Base-by-base conservation (phyloP, 1,140 invertebrate species). In the Cylas formicarius region DNA sequence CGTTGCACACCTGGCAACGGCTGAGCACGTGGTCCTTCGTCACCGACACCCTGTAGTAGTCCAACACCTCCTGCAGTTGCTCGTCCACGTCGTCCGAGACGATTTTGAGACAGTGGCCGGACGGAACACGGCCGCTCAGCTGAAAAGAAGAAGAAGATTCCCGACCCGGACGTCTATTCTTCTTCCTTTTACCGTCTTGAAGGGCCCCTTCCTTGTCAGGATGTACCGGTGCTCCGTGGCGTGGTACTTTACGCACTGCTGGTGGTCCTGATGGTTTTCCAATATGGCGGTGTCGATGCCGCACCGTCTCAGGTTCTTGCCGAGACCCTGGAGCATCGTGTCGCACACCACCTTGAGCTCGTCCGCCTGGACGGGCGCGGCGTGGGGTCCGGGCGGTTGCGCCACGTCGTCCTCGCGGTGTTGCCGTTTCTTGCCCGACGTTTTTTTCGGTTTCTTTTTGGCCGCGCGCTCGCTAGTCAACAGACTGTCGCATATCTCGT, bases 1-100 rank as follows among this genome's bases (percentile, higher is more conserved):
- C 53, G 56, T 81, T 82, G 53, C 79, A 82, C 4, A 78, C 72
- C 60, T 75, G 69, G 61, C 82, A 86, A 33, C 80, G 67, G 53
- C 74, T 80, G 48, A 83, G 82, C 26, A 84, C 72, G 62, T 84
- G 72, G 24, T 69, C 60, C 43, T 72, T 63, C 6, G 65, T 72
- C 6, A 84, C 67, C 10, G 59, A 49, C 11, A 86, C 63, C 50
- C 80, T 76, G 53, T 79, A 84, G 55, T 76, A 66, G 9, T 67
- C 62, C 2, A 84, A 48, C 3, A 84, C 73, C 56, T 81, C 72
- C 27, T 66, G 53, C 1, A 80, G 54, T 61, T 84, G 82, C 8
- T 72, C 67, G 10, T 72, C 63, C 1, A 75, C 57, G 21, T 70
- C 59, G 13, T 67, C 58, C 10, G 55, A 50, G 4, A 50, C 41